A percentile compares a stretch with the other conserved stretches of the same genome.
Conservation (phyloP, 2,113 vertebrate genomes). For the Myodes glareolus region DNA sequence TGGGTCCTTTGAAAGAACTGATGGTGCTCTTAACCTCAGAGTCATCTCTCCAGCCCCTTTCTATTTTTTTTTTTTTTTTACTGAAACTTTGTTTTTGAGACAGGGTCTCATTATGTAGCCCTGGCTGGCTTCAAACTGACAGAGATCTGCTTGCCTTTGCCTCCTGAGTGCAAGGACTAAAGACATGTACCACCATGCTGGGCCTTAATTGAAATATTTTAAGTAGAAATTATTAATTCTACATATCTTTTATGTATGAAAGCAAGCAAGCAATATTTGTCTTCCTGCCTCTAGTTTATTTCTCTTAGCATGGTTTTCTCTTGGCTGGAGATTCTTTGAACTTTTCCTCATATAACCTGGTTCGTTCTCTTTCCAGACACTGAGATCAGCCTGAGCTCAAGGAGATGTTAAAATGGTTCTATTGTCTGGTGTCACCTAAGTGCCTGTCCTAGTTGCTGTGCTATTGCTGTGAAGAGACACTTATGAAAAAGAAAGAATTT, state of each 20-base stretch:
- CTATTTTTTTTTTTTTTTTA: background rate
- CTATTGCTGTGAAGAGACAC: background rate
- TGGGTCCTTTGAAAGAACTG: background rate
- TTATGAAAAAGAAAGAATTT: background rate
- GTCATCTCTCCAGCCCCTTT: background rate
- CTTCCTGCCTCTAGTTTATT: background rate
- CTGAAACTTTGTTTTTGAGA: background rate
- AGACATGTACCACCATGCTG: background rate
- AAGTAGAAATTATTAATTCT: background rate
- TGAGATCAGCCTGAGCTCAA: background rate
- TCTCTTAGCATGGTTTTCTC: background rate
- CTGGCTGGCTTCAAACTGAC: background rate
- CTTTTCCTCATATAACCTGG: background rate
- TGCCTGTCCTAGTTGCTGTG: background rate
- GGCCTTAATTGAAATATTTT: background rate
- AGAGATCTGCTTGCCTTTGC: background rate
- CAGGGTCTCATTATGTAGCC: background rate
- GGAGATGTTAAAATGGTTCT: background rate
- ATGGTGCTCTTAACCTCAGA: background rate
- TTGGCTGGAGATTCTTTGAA: background rate
- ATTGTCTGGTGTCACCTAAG: background rate
- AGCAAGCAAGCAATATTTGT: background rate
- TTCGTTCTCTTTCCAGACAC: background rate
- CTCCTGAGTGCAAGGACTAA: background rate
- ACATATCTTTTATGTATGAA: background rate